A percentile compares a stretch with the other conserved stretches of the same genome.
These are phyloP conservation scores for Neodiprion lecontei DNA, from an alignment of 1,140 invertebrate genomes.

Conservation along the genomic window DNA sequence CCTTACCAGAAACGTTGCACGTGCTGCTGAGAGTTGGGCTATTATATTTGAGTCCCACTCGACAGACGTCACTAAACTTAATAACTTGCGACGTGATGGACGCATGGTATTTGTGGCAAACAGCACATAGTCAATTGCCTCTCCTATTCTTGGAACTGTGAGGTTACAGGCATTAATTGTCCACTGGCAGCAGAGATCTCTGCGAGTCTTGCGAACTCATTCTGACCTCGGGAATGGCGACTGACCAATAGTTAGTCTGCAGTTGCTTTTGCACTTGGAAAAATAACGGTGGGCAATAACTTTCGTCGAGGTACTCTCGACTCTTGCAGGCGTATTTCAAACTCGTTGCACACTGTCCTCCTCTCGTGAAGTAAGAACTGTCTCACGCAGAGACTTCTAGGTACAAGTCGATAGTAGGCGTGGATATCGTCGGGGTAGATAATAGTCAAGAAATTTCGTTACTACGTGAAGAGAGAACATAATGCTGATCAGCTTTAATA, in stretches of 20 bases:
- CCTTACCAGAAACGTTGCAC: not conserved
- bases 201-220: not conserved
- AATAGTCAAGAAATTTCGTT: too few species aligned
- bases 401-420: too few species aligned
- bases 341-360: not conserved
- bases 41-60: not conserved
- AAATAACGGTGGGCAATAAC: not conserved
- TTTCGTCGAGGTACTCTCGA: not conserved
- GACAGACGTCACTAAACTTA: slow-evolving; percentile 4
- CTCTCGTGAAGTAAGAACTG: not conserved
- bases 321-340: slow-evolving; percentile 1
- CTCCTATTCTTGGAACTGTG: not conserved
- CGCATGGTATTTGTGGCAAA: not conserved
- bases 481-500: too few species aligned
- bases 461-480: too few species aligned
- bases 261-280: not conserved
- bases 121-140: slow-evolving; percentile 3
- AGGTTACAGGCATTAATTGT: slow-evolving; percentile 6
- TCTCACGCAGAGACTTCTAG: too few species aligned
- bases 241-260: not conserved
- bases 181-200: not conserved
- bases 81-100: slow-evolving; percentile 4
- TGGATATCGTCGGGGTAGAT: too few species aligned
- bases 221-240: not conserved
- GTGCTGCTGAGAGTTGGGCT: not conserved